Conservation (phyloP, 1,140 invertebrate genomes). For the Neodiprion fabricii region DNA sequence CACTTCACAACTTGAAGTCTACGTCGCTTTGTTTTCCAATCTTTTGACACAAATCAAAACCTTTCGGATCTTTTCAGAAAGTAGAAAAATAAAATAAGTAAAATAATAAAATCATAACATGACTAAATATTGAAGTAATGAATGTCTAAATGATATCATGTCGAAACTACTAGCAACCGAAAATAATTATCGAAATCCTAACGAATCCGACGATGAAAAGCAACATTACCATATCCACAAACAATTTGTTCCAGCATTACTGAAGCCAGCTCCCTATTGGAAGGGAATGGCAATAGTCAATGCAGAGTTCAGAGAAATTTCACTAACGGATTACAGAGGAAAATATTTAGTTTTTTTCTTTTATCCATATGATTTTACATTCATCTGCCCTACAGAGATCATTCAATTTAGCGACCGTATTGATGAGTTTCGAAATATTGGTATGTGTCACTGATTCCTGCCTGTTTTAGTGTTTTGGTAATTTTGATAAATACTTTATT, state of each 20-base stretch:
- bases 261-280: conserved; percentile 35
- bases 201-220: conserved; percentile 16
- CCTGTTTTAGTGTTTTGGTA: background rate
- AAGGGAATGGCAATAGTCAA: conserved; percentile 65
- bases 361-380: conserved; percentile 82
- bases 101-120: background rate
- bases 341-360: conserved; percentile 80
- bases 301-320: conserved; percentile 70
- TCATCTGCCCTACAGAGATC: conserved; percentile 91
- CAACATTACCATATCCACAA: conserved; percentile 3
- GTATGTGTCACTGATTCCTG: conserved; percentile 36
- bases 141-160: background rate
- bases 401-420: conserved; percentile 87
- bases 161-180: background rate
- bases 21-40: background rate
- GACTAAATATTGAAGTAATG: background rate
- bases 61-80: background rate
- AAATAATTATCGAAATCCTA: conserved; percentile 17
- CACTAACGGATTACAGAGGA: conserved; percentile 68
- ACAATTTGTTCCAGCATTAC: conserved; percentile 23
- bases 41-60: background rate
- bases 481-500: background rate
- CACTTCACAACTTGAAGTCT: background rate
- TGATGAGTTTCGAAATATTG: conserved; percentile 81
- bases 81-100: background rate